phyloP scores from a whole-genome alignment of 2,113 vertebrate species.

The Halichoerus grypus region DNA sequence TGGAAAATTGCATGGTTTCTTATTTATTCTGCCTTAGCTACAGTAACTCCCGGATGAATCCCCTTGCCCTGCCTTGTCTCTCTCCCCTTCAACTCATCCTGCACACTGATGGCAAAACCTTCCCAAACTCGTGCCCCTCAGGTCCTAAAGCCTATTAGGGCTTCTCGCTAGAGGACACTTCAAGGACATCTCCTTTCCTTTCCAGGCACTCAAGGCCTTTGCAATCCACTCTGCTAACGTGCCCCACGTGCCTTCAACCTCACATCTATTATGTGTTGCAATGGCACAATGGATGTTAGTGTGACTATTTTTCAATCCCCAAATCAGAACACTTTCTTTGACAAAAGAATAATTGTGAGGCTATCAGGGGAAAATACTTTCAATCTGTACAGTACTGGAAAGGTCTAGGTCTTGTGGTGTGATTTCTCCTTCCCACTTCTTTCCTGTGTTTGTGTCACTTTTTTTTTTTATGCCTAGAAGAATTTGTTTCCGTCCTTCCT shows the following conservation, averaged over 20 bases:
- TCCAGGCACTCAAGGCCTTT: background rate
- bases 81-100: background rate
- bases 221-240: background rate
- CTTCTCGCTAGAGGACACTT: background rate
- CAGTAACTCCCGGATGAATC: background rate
- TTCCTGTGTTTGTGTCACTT: background rate
- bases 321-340: background rate
- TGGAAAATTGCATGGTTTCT: background rate
- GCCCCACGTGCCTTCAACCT: background rate
- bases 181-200: background rate
- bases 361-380: background rate
- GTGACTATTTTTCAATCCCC: background rate
- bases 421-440: background rate
- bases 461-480: background rate
- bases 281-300: background rate
- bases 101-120: background rate
- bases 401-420: background rate
- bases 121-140: background rate
- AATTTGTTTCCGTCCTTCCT: background rate
- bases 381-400: background rate
- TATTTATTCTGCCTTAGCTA: background rate
- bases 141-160: background rate
- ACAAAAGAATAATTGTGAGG: background rate
- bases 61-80: background rate
- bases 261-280: background rate